Evolutionary conservation across 2,888 invertebrate species (phyloP).

Genomic region (Pimpla rufipes): DNA sequence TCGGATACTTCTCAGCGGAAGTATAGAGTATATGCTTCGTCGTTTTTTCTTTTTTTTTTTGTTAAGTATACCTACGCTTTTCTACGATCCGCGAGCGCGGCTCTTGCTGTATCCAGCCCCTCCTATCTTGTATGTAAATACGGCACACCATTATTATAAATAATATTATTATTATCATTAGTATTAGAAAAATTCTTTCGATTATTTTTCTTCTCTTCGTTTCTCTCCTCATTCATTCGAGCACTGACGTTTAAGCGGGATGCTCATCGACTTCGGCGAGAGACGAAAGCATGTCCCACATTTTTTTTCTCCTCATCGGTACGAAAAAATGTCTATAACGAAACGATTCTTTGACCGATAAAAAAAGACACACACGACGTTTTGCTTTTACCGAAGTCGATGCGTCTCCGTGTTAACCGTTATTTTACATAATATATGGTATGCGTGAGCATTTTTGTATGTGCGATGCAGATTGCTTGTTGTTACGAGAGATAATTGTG

Average conservation of each 20-base stretch:
- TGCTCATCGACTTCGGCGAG: background rate
- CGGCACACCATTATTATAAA: slow-evolving; percentile 62
- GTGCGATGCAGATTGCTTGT: slow-evolving; percentile 45
- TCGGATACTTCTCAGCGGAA: slow-evolving; percentile 29
- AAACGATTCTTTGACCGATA: background rate
- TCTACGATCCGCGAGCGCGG: slow-evolving; percentile 36
- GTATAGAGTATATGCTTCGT: slow-evolving; percentile 42
- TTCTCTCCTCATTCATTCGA: slow-evolving; percentile 41
- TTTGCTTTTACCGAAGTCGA: background rate
- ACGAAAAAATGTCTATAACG: background rate
- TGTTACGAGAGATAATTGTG: slow-evolving; percentile 63
- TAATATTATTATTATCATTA: slow-evolving; percentile 46
- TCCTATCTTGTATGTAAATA: slow-evolving; percentile 68
- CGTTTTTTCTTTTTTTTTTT: slow-evolving; percentile 21
- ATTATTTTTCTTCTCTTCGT: slow-evolving; percentile 20
- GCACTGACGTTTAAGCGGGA: slow-evolving; percentile 33
- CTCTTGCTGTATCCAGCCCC: slow-evolving; percentile 47
- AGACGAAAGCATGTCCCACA: background rate
- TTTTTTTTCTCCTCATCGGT: background rate
- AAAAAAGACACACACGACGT: background rate
- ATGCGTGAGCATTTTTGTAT: slow-evolving; percentile 64
- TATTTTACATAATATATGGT: slow-evolving; percentile 51
- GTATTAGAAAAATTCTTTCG: slow-evolving; percentile 37
- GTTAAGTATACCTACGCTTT: slow-evolving; percentile 36
- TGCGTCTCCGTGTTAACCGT: background rate